Conservation (phyloP, 2,888 invertebrate genomes). For the Oasisia sp. region DNA sequence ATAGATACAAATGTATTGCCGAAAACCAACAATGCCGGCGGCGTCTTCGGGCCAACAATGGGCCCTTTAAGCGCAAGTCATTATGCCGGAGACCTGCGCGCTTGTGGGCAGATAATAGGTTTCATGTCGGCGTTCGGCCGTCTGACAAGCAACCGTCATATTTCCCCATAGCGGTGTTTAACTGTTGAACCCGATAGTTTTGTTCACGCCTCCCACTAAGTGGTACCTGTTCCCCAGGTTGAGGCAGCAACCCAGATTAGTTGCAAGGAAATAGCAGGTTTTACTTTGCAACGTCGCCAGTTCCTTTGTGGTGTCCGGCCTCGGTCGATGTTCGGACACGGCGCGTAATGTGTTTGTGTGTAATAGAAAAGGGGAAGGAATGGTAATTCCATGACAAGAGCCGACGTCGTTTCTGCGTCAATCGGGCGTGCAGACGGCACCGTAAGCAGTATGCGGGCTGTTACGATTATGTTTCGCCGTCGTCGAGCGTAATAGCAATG, state of each 20-base stretch:
- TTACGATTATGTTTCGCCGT: neutral
- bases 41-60: neutral
- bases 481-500: neutral
- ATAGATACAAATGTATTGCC: constrained; percentile 3
- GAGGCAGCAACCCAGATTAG: neutral
- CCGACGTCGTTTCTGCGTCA: neutral
- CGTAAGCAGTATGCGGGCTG: neutral
- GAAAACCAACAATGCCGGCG: neutral
- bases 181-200: constrained; percentile 1
- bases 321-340: neutral
- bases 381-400: neutral
- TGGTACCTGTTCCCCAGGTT: neutral
- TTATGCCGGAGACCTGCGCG: neutral
- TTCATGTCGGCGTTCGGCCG: neutral
- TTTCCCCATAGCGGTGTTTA: neutral
- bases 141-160: neutral
- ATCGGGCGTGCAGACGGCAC: neutral
- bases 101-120: neutral
- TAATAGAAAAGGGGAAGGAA: constrained; percentile 14
- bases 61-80: neutral
- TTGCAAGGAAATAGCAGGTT: neutral
- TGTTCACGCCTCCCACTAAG: neutral
- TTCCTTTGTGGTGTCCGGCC: neutral
- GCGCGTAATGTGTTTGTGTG: neutral
- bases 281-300: neutral